Evolutionary conservation across 2,113 vertebrate species (phyloP).

Genomic region (Lophochroa leadbeateri): DNA sequence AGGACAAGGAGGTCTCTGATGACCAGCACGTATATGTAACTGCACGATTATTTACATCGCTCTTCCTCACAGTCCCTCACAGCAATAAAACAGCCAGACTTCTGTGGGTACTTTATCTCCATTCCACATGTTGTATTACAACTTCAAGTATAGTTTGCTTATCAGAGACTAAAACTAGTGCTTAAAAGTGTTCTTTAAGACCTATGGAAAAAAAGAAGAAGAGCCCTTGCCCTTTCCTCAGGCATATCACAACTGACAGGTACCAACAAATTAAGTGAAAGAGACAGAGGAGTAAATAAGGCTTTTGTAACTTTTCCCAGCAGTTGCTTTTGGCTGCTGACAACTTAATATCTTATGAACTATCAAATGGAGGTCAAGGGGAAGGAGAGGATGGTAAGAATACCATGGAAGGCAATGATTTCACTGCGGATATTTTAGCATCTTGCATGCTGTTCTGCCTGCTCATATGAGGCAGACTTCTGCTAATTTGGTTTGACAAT

Average conservation of each 20-base stretch:
- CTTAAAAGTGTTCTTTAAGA: not conserved
- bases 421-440: conserved; percentile 17
- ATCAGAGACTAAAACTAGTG: not conserved
- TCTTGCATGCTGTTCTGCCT: conserved; percentile 34
- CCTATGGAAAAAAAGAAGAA: not conserved
- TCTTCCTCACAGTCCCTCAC: not conserved
- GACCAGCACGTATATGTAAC: not conserved
- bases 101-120: not conserved
- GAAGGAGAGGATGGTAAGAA: not conserved
- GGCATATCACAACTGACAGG: not conserved
- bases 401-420: not conserved
- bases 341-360: not conserved
- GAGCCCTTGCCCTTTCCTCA: not conserved
- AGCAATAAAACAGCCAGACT: not conserved
- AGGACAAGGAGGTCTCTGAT: not conserved
- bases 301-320: not conserved
- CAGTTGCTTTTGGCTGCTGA: not conserved
- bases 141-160: not conserved
- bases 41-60: not conserved
- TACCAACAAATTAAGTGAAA: not conserved
- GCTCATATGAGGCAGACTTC: not conserved
- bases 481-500: conserved; percentile 66
- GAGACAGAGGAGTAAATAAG: not conserved
- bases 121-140: not conserved
- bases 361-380: not conserved